These are phyloP conservation scores for Gnathonemus echidnorhynchus DNA, from an alignment of 2,113 vertebrate genomes.

Conservation along the genomic window DNA sequence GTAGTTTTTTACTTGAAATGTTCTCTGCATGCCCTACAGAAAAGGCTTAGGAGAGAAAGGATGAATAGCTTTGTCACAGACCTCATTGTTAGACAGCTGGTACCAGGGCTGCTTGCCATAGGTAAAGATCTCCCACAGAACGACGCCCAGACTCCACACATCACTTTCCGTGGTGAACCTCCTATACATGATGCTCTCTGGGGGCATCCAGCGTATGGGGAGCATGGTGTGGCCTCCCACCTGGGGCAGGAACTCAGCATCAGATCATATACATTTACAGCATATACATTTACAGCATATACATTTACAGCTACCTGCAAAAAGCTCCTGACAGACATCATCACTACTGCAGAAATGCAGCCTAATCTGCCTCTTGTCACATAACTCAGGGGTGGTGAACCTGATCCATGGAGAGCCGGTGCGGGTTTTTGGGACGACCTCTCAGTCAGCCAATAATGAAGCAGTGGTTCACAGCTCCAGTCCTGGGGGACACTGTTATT, in stretches of 20 bases:
- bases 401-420: too few relatives aligned
- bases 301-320: neutral
- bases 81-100: slow-evolving; percentile 98
- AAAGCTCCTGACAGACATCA: neutral
- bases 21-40: neutral
- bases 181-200: slow-evolving; percentile 98
- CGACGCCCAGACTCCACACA: slow-evolving; percentile 95
- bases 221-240: slow-evolving; percentile 98
- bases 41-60: neutral
- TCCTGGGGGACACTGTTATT: too few relatives aligned
- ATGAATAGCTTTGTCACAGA: slow-evolving; percentile 30
- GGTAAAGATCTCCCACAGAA: slow-evolving; percentile 98
- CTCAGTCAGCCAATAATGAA: too few relatives aligned
- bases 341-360: neutral
- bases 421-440: too few relatives aligned
- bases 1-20: neutral
- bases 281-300: too few relatives aligned
- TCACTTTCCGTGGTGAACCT: slow-evolving; percentile 98
- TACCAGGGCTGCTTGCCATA: slow-evolving; percentile 99
- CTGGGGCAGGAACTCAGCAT: slow-evolving; percentile 44
- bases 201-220: slow-evolving; percentile 98
- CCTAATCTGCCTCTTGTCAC: neutral
- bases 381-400: neutral
- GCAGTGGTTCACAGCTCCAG: too few relatives aligned
- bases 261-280: neutral